Evolutionary conservation across 2,113 vertebrate genomes (phyloP), one percentile per base, ranked within the genome.

Genomic region (Etheostoma spectabile): DNA sequence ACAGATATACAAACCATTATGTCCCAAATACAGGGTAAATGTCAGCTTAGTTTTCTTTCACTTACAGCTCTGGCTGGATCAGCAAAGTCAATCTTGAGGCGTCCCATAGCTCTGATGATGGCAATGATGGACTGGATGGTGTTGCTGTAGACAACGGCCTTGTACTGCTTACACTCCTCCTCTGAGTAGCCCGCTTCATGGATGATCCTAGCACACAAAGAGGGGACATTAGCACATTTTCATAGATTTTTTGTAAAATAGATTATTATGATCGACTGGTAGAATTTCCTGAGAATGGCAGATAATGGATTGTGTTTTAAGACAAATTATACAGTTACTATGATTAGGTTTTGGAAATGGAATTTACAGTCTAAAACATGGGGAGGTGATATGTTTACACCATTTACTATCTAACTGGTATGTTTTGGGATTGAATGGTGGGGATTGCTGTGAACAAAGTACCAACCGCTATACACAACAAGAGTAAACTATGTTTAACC

Each of bases 101-200:
- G 96, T 19, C 97, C 98, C 98, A 99, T 99, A 55, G 98, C 98
- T 92, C 98, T 96, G 89, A 99, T 97, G 86, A 99, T 99, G 85
- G 98, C 97, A 45, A 99, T 99, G 76, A 99, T 99, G 35, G 98
- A 99, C 94, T 99, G 98, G 93, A 99, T 99, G 85, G 98, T 99
- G 93, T 99, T 99, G 92, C 98, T 99, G 95, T 99, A 99, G 85
- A 99, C 98, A 87, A 99, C 98, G 1, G 97, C 98, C 95, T 97
- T 99, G 91, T 98, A 99, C 89, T 99, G 98, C 94, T 99, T 98
- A 89, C 98, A 99, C 90, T 99, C 98, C 67, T 99, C 98, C 94
- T 99, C 98, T 38, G 98, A 99, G 93, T 99, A 99, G 59, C 98
- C 98, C 3, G 97, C 97, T 86, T 99, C 98, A 0, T 99, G 98